Evolutionary conservation across 2,113 vertebrate genomes (phyloP).

Genomic region (Uria aalge): DNA sequence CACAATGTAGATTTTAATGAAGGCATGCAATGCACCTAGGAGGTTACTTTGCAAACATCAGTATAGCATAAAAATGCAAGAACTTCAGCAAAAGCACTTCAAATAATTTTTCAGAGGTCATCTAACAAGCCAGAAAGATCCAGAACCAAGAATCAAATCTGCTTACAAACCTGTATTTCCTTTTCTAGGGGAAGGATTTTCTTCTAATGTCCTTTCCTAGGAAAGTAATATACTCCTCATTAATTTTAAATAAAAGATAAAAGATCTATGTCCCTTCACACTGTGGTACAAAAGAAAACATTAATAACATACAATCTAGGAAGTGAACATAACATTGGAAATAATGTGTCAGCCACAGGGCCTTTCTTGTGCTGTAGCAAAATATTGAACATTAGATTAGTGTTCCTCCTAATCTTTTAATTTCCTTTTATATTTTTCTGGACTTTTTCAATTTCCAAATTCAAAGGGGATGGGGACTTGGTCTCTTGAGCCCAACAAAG

Average conservation of each 20-base stretch:
- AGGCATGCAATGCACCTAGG: accelerated
- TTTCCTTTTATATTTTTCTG: background rate
- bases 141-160: background rate
- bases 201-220: background rate
- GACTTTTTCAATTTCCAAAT: background rate
- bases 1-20: background rate
- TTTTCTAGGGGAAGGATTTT: background rate
- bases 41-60: background rate
- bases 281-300: background rate
- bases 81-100: background rate
- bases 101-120: background rate
- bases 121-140: background rate
- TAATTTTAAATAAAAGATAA: constrained; percentile 16
- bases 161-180: background rate
- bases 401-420: background rate
- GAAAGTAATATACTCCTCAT: background rate
- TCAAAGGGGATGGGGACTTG: background rate
- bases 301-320: background rate
- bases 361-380: background rate
- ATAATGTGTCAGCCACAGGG: background rate
- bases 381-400: background rate
- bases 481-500: background rate
- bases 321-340: background rate
- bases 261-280: background rate
- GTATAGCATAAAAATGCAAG: background rate